Conservation (phyloP, 2,888 invertebrate species). For the Lepidonotus clava region DNA sequence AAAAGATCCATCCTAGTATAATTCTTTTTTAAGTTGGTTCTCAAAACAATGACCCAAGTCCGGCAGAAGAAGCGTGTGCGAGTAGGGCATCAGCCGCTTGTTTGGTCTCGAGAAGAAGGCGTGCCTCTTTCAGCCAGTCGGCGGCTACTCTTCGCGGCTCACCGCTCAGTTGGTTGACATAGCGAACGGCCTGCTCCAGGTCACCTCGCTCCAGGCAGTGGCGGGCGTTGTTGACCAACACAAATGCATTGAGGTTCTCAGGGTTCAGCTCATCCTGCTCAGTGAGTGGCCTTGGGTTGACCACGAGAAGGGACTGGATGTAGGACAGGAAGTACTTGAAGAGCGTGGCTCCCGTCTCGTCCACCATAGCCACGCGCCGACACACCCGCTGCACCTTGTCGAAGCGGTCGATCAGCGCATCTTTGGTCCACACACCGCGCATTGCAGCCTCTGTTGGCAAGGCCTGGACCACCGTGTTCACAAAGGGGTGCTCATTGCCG, state of each 20-base stretch:
- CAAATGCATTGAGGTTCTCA: conserved; percentile 88
- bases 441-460: conserved; percentile 89
- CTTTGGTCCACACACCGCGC: conserved; percentile 93
- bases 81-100: conserved; percentile 94
- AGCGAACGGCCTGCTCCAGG: conserved; percentile 89
- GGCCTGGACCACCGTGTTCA: conserved; percentile 87
- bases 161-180: conserved; percentile 92
- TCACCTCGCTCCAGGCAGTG: conserved; percentile 94
- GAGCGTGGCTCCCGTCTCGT: conserved; percentile 91
- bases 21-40: neutral
- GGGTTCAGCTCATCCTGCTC: conserved; percentile 69
- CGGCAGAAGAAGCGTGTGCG: conserved; percentile 82
- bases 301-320: conserved; percentile 90
- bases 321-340: conserved; percentile 89
- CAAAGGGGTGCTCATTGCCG: conserved; percentile 86
- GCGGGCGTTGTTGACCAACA: conserved; percentile 91
- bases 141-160: conserved; percentile 90
- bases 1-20: neutral
- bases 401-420: conserved; percentile 91
- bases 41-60: conserved; percentile 76
- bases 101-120: conserved; percentile 91
- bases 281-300: conserved; percentile 81
- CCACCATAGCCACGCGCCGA: conserved; percentile 91
- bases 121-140: conserved; percentile 93
- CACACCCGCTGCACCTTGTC: conserved; percentile 84